phyloP scores from a whole-genome alignment of 2,113 vertebrate species.

The Irena cyanogastra region DNA sequence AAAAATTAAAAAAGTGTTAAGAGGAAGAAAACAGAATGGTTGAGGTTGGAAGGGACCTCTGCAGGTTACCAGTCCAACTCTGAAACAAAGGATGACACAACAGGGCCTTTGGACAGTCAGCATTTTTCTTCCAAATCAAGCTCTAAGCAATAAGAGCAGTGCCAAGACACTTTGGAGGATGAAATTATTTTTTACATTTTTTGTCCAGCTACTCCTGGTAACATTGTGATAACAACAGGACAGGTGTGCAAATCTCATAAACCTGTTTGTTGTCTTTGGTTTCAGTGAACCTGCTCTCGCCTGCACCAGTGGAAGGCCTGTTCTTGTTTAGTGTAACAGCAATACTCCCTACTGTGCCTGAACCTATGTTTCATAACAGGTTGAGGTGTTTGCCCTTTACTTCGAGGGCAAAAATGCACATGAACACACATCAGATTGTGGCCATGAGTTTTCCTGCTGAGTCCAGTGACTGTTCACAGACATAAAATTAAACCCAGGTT shows the following conservation, averaged over 20 bases:
- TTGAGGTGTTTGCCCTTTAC: neutral
- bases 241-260: neutral
- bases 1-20: neutral
- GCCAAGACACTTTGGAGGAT: neutral
- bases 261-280: fast-evolving
- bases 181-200: neutral
- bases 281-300: neutral
- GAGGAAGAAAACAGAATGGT: neutral
- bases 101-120: neutral
- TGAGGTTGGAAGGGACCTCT: neutral
- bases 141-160: neutral
- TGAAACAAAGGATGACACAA: neutral
- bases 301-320: neutral
- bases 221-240: neutral
- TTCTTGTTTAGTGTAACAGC: neutral
- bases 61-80: neutral
- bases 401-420: neutral
- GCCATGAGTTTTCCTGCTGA: neutral
- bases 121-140: neutral
- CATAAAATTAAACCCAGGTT: neutral
- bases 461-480: neutral
- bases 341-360: neutral
- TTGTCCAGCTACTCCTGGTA: neutral
- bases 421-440: neutral
- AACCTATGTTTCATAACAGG: neutral